A percentile compares a stretch with the other conserved stretches of the same genome.
phyloP scores from a whole-genome alignment of 2,888 invertebrate genomes.

The Halictus quadricinctus region DNA sequence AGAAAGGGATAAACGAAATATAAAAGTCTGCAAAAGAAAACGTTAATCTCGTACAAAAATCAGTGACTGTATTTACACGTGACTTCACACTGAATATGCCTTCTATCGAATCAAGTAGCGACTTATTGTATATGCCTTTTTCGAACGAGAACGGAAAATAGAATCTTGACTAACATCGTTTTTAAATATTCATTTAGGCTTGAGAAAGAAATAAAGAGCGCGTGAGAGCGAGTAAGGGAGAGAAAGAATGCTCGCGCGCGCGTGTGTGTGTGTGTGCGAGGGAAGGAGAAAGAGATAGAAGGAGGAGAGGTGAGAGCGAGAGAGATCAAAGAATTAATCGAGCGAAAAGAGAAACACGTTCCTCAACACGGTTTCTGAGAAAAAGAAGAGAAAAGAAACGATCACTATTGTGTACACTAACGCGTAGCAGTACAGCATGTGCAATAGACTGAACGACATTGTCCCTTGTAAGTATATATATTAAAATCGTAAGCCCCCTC shows the following conservation, averaged over 20 bases:
- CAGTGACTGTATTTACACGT: slow-evolving; percentile 53
- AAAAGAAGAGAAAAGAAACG: slow-evolving; percentile 28
- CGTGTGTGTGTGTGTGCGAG: not conserved
- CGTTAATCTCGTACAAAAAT: slow-evolving; percentile 60
- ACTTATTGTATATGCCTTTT: slow-evolving; percentile 60
- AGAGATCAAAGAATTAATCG: slow-evolving; percentile 56
- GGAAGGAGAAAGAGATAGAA: not conserved
- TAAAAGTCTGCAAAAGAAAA: slow-evolving; percentile 56
- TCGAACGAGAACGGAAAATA: slow-evolving; percentile 27
- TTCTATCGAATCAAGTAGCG: slow-evolving; percentile 53
- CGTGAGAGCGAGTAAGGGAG: not conserved
- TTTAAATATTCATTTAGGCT: slow-evolving; percentile 49
- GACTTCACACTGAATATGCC: slow-evolving; percentile 56
- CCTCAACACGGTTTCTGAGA: slow-evolving; percentile 33
- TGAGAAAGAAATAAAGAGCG: slow-evolving; percentile 11
- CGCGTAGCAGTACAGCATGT: slow-evolving; percentile 58
- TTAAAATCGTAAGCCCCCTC: slow-evolving; percentile 50
- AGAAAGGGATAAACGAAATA: slow-evolving; percentile 43
- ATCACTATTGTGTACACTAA: slow-evolving; percentile 50
- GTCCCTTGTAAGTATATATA: slow-evolving; percentile 58
- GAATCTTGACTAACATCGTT: slow-evolving; percentile 19
- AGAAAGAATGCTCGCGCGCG: not conserved
- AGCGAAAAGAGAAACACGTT: slow-evolving; percentile 31
- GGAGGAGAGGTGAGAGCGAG: not conserved
- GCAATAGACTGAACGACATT: slow-evolving; percentile 63